phyloP scores from a whole-genome alignment of 2,113 vertebrate species.

The Tupaia tana region DNA sequence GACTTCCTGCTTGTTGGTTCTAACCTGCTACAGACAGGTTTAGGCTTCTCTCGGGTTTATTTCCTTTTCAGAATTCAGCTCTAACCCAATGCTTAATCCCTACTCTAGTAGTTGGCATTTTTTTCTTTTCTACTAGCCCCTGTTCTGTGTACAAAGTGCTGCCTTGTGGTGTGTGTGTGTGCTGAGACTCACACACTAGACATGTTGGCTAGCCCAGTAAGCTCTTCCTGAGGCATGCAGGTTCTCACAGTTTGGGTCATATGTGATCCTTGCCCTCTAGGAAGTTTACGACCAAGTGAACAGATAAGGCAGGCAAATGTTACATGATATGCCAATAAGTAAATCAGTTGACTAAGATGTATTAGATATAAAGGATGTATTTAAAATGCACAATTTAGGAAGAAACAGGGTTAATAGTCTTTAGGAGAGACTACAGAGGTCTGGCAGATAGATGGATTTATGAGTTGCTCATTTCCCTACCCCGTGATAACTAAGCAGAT shows the following conservation, averaged over 20 bases:
- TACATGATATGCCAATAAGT: background rate
- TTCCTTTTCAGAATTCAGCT: conserved; percentile 25
- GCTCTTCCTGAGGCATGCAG: background rate
- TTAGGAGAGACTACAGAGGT: background rate
- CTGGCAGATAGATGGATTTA: conserved; percentile 8
- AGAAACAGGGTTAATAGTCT: conserved; percentile 1
- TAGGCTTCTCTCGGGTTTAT: conserved; percentile 15
- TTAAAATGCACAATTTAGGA: background rate
- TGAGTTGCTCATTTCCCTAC: background rate
- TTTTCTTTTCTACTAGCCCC: background rate
- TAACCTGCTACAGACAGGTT: background rate
- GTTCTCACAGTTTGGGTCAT: background rate
- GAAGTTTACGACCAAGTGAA: background rate
- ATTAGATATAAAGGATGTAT: background rate
- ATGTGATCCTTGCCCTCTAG: background rate
- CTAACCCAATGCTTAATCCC: background rate
- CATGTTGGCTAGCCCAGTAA: background rate
- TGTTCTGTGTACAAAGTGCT: background rate
- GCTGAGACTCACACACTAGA: background rate
- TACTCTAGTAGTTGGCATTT: background rate
- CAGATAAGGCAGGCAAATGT: conserved; percentile 7
- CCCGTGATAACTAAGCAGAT: background rate
- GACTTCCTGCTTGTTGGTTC: background rate
- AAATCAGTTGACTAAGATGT: conserved; percentile 13
- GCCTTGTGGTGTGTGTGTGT: background rate